These are phyloP conservation scores for Pseudomyrmex pallidus DNA, from an alignment of 1,140 invertebrate genomes.

Conservation along the genomic window DNA sequence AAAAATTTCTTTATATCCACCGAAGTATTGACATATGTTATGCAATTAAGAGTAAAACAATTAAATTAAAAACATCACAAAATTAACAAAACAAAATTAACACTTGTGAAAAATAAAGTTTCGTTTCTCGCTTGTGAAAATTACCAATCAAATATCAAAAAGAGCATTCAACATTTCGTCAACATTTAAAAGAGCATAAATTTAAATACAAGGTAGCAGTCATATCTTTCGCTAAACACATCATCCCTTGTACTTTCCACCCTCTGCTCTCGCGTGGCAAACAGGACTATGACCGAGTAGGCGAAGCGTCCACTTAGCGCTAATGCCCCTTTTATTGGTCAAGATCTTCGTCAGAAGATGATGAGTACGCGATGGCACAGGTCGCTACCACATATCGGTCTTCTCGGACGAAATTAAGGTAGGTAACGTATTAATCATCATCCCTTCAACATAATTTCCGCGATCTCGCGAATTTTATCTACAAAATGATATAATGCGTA, in stretches of 20 bases:
- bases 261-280: constrained; percentile 74
- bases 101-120: too few species aligned
- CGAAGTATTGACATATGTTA: background rate
- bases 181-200: background rate
- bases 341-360: constrained; percentile 75
- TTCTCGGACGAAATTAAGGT: constrained; percentile 60
- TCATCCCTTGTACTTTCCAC: constrained; percentile 70
- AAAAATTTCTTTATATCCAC: background rate
- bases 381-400: constrained; percentile 46
- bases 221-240: constrained; percentile 66
- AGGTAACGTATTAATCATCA: constrained; percentile 40
- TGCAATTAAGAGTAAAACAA: too few species aligned
- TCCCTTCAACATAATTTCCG: background rate
- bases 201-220: constrained; percentile 36
- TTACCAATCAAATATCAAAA: too few species aligned
- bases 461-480: background rate
- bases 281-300: constrained; percentile 78
- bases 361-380: constrained; percentile 57
- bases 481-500: background rate
- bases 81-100: too few species aligned
- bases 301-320: constrained; percentile 78
- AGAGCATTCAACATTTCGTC: too few species aligned
- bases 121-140: too few species aligned
- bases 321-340: constrained; percentile 82
- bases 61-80: too few species aligned